Base-by-base conservation (phyloP, 92 coral and sea anemone species). In the Parazoanthus darwini region DNA sequence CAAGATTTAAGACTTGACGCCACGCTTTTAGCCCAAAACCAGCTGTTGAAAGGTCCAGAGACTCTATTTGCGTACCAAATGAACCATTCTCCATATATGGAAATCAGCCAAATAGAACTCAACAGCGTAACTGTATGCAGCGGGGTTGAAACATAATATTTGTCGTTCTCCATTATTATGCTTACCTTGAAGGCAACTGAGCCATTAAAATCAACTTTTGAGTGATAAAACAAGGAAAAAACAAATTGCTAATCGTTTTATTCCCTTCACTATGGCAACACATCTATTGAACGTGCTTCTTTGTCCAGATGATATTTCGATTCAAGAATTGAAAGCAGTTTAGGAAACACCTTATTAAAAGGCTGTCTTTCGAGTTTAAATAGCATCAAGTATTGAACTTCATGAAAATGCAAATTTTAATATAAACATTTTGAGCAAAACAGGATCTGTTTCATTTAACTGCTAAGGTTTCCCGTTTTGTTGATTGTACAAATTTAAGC, bases 11-110 rank as follows among this genome's bases (percentile, higher is more conserved):
- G 68, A 70, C 6, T 29, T 33, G 79, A 71, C 79, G 78, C 59
- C 8, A 29, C 59, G 77, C 8, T 22, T 71, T 23, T 72, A 33
- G 15, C 43, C 51, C 44, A 48, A 72, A 33, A n/a, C 22, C 87
- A 84, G 87, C 87, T 84, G 87, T 84, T 71, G 63, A 82, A 37
- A 42, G 72, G 36, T 3, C 38, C 15, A 18, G 70, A 63, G 70
- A 63, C 26, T 33, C 42, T 46, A 84, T 84, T 84, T 84, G 87
- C 87, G 68, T 71, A 70, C 37, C 42, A 84, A 72, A 71, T 84
- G 78, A 84, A 38, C 26, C 56, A 11, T 26, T 44, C 43, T 70
- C 87, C 87, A 44, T 84, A 84, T 84, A 71, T 84, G 87, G 87
- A 33, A 6, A 48, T 71, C 25, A 46, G 42, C 33, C 79, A 76